These are phyloP conservation scores for Gymnocheta viridis DNA, from an alignment of 2,888 invertebrate species.

Conservation along the genomic window DNA sequence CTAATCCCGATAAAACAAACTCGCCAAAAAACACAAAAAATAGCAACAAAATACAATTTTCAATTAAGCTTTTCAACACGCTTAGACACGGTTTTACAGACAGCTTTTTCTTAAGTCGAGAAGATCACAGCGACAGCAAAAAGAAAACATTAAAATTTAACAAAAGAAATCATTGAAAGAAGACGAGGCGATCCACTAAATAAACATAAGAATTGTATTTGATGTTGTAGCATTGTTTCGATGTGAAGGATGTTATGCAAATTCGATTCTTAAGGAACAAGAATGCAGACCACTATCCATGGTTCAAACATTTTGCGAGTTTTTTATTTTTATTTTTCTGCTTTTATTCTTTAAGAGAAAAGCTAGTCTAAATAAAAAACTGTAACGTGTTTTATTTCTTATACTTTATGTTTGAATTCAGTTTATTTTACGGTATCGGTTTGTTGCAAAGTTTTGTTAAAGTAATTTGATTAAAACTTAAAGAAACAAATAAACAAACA, in stretches of 20 bases:
- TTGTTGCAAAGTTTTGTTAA: conserved; percentile 54
- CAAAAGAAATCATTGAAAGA: conserved; percentile 52
- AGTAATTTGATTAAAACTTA: conserved; percentile 67
- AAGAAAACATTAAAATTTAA: conserved; percentile 27
- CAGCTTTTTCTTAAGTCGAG: conserved; percentile 30
- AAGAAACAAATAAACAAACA: conserved; percentile 10
- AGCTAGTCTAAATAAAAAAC: conserved; percentile 57
- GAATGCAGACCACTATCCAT: conserved; percentile 8
- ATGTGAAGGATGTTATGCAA: conserved; percentile 68
- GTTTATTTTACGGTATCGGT: conserved; percentile 50
- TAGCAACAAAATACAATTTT: conserved; percentile 59
- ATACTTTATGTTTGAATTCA: conserved; percentile 11
- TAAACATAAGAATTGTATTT: conserved; percentile 29
- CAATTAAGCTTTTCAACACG: conserved; percentile 72
- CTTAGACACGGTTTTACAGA: conserved; percentile 61
- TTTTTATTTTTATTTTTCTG: neutral
- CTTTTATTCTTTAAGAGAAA: conserved; percentile 33
- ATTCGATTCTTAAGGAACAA: conserved; percentile 46
- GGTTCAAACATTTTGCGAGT: conserved; percentile 35
- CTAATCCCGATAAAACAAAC: conserved; percentile 58
- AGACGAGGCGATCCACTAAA: conserved; percentile 17
- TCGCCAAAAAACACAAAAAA: conserved; percentile 40
- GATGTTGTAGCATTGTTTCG: conserved; percentile 49
- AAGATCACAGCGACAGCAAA: neutral
- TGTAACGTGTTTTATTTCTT: conserved; percentile 49